These are phyloP conservation scores for Anser cygnoides DNA, from an alignment of 2,113 vertebrate species.

Conservation along the genomic window DNA sequence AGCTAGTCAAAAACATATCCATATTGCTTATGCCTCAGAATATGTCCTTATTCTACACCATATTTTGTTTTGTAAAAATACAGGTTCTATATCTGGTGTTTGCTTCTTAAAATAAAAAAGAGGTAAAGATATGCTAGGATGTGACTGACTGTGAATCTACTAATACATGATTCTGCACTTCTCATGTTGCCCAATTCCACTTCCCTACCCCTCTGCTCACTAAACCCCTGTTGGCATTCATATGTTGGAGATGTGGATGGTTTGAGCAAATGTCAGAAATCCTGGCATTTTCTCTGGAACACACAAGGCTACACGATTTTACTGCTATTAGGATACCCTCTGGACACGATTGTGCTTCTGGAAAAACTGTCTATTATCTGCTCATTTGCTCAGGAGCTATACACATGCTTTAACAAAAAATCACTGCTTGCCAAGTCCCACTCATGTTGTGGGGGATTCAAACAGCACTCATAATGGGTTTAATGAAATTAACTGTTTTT, in stretches of 20 bases:
- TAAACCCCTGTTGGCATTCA: background rate
- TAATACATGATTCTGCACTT: background rate
- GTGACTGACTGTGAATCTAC: background rate
- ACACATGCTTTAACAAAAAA: background rate
- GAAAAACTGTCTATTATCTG: background rate
- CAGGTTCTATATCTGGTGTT: background rate
- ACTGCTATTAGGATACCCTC: background rate
- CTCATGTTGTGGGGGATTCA: background rate
- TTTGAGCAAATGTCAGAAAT: background rate
- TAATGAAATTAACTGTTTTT: slow-evolving; percentile 5
- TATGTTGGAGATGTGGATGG: rapidly evolving
- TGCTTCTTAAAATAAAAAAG: background rate
- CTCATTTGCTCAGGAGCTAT: background rate
- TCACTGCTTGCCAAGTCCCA: background rate
- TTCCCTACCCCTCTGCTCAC: background rate
- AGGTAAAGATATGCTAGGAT: background rate
- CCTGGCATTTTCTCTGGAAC: background rate
- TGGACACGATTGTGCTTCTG: background rate
- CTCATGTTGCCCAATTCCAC: background rate
- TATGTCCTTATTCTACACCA: background rate
- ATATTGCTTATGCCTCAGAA: background rate
- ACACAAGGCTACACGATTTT: background rate
- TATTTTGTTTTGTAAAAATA: background rate
- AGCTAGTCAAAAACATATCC: background rate
- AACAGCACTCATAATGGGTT: background rate